These are phyloP conservation scores for Philotrypesis tridentata DNA, from an alignment of 1,140 invertebrate genomes.

Conservation along the genomic window DNA sequence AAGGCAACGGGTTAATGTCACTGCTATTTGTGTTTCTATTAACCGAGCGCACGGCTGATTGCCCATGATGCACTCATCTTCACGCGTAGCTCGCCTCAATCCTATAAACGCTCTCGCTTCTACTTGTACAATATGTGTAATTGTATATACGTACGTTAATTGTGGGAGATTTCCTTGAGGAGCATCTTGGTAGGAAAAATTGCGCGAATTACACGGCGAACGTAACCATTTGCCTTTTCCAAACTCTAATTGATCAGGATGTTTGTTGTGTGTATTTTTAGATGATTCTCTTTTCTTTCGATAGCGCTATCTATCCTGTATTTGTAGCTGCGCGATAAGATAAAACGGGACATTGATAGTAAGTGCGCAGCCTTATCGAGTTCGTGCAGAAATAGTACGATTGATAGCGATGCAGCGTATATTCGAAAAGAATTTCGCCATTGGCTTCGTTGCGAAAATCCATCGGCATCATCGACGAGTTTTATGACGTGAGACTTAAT, in stretches of 20 bases:
- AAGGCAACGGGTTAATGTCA: constrained; percentile 16
- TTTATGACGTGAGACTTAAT: no score
- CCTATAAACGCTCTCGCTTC: no score
- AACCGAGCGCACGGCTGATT: constrained; percentile 22
- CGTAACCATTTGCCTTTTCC: neutral
- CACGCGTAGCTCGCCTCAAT: no score
- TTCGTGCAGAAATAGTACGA: neutral
- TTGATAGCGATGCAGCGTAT: neutral
- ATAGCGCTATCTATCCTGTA: neutral
- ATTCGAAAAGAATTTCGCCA: no score
- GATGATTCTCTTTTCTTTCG: neutral
- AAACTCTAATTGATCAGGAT: neutral
- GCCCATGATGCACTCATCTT: constrained; percentile 22
- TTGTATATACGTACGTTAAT: neutral
- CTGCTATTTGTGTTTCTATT: constrained; percentile 32
- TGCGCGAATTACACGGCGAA: neutral
- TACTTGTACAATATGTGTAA: neutral
- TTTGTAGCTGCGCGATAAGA: neutral
- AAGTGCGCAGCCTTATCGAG: neutral
- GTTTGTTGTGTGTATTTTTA: neutral
- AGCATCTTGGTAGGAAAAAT: neutral
- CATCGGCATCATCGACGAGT: no score
- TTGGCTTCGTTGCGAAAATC: no score
- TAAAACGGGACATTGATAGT: neutral
- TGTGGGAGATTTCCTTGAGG: neutral